Evolutionary conservation across 1,140 invertebrate genomes (phyloP), one percentile per base, ranked within the genome.

Genomic region (Branchinecta lindahli): DNA sequence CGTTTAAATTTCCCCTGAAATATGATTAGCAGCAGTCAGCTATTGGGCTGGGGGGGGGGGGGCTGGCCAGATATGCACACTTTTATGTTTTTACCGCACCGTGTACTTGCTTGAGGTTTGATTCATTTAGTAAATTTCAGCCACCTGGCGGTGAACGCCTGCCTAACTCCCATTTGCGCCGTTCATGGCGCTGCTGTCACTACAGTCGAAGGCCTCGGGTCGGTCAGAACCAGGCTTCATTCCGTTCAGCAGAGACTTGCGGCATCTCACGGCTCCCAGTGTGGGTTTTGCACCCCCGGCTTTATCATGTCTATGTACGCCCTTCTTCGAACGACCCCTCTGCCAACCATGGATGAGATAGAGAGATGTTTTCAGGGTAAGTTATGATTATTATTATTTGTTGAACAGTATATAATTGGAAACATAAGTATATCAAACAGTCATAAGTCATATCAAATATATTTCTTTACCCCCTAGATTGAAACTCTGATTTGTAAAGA

Each of bases 221-320:
- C 72, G 65, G 71, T 74, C n/a, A 84, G 81, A 78, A 86, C 83
- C 0, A 84, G 81, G 66, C 77, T 92, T 33, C 90, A 94, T 80
- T 87, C 90, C 0, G 87, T 89, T 8, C 91, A 94, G 81, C 89
- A 94, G 77, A 81, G 91, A 73, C 84, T 95, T 67, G 90, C 90
- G 0, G 89, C 89, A 80, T 83, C 88, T 7, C 91, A 94, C 75
- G 92, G 92, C 0, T 91, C 90, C 0, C 91, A 94, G 80, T 94
- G 92, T 77, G 91, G 91, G 7, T 94, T 92, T 78, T 94, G 91
- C 74, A 93, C 91, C 7, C 91, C 92, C 5, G 91, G 91, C 15
- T 92, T 94, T 69, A 90, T 95, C 0, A 94, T 95, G 92, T 94
- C 91, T 5, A 94, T 94, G 92, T 94, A 94, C 74, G 84, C 88